A percentile compares a stretch with the other conserved stretches of the same genome.
Conservation (phyloP, 2,797 vertebrate species). For the Chelon auratus region DNA sequence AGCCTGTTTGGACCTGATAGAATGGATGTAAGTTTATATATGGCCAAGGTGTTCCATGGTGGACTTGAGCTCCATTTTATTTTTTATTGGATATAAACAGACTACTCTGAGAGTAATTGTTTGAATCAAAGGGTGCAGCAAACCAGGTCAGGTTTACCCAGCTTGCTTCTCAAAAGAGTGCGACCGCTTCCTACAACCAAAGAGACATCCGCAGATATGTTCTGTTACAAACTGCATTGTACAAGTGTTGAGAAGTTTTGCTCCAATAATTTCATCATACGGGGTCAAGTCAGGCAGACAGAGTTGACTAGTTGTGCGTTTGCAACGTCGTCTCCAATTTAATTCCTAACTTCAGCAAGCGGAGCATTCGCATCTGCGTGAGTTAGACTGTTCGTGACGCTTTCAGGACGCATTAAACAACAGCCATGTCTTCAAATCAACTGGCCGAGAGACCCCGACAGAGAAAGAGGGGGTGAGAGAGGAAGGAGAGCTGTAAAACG, state of each 20-base stretch:
- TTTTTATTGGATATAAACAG: no score
- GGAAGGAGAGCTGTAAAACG: neutral
- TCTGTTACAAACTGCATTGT: neutral
- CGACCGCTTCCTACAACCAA: neutral
- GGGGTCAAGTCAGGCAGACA: slow-evolving; percentile 10
- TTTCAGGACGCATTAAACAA: slow-evolving; percentile 49
- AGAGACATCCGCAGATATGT: neutral
- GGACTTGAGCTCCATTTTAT: no score
- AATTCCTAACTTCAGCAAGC: slow-evolving; percentile 22
- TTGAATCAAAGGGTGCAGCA: no score
- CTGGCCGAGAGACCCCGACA: slow-evolving; percentile 17
- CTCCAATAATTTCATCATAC: slow-evolving; percentile 10
- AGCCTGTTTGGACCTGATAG: no score
- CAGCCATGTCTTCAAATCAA: slow-evolving; percentile 45
- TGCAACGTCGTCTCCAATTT: slow-evolving; percentile 41
- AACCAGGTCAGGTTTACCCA: neutral
- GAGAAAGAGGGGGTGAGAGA: neutral
- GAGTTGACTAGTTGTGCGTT: slow-evolving; percentile 26
- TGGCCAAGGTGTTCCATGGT: no score
- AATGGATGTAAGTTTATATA: no score
- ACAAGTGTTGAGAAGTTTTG: slow-evolving; percentile 5
- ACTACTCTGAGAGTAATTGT: no score
- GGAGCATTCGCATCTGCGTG: slow-evolving; percentile 1
- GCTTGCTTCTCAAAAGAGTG: neutral
- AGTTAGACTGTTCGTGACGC: slow-evolving; percentile 10